These are phyloP conservation scores for Periophthalmus magnuspinnatus DNA, from an alignment of 2,797 vertebrate genomes.

Conservation along the genomic window DNA sequence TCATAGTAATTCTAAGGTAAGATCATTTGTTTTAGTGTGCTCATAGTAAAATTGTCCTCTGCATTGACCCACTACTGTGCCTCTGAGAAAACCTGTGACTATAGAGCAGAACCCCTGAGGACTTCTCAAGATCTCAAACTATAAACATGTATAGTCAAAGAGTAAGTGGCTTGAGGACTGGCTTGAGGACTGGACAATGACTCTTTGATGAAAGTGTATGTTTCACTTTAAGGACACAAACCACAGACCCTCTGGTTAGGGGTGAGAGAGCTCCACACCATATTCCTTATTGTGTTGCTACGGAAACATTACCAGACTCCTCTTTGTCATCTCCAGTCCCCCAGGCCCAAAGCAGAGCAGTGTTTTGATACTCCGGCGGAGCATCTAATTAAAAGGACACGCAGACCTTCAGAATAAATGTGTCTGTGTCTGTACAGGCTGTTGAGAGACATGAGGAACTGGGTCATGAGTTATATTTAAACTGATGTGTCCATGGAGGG, in stretches of 20 bases:
- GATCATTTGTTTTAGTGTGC: not conserved
- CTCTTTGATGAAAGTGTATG: not conserved
- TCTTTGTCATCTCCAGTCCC: not conserved
- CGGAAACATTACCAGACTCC: not conserved
- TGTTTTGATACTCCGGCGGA: not conserved
- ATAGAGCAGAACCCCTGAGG: not conserved
- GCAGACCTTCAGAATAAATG: slow-evolving; percentile 23
- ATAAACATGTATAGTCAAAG: not conserved
- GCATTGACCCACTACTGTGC: not conserved
- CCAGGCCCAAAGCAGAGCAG: no score
- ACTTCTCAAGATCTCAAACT: not conserved
- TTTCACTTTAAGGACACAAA: not conserved
- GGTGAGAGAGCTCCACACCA: not conserved
- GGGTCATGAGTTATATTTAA: slow-evolving; percentile 70
- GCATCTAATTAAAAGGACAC: slow-evolving; percentile 27
- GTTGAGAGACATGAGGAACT: slow-evolving; percentile 44
- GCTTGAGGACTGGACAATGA: not conserved
- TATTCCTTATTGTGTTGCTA: not conserved
- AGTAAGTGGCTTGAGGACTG: not conserved
- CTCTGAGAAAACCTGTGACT: not conserved
- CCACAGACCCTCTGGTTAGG: not conserved
- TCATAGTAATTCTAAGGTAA: not conserved
- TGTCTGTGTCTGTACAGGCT: slow-evolving; percentile 20
- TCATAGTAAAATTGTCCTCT: not conserved
- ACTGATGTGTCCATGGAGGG: slow-evolving; percentile 43